These are phyloP conservation scores for Myotis myotis DNA, from an alignment of 2,797 vertebrate species.

Conservation along the genomic window DNA sequence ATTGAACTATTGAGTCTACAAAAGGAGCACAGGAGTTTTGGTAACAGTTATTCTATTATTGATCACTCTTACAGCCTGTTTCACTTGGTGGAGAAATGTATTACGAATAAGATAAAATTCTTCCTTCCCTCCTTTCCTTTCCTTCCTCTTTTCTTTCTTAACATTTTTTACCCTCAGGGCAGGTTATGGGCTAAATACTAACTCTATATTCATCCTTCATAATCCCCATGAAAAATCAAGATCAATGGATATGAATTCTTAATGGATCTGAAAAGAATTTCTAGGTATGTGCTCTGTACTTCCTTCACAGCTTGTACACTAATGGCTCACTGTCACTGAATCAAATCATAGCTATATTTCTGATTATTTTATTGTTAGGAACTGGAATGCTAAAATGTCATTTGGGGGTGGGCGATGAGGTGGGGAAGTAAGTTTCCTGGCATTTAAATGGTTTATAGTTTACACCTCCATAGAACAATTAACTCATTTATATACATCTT, in stretches of 20 bases:
- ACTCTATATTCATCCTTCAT: background rate
- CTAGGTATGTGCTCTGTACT: background rate
- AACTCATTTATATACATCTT: background rate
- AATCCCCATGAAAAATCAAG: background rate
- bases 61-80: background rate
- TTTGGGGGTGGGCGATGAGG: background rate
- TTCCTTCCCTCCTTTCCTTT: background rate
- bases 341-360: background rate
- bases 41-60: background rate
- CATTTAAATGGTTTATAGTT: background rate
- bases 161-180: background rate
- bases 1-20: background rate
- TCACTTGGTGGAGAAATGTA: background rate
- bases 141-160: too few relatives aligned
- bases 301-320: background rate
- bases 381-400: background rate
- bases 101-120: background rate
- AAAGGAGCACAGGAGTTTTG: background rate
- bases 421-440: background rate
- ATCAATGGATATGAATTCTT: background rate
- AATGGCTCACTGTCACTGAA: background rate
- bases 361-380: background rate
- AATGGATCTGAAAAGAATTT: constrained; percentile 12
- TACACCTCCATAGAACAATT: background rate
- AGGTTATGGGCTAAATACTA: background rate